phyloP scores from a whole-genome alignment of 2,113 vertebrate species.

The Notothenia coriiceps region DNA sequence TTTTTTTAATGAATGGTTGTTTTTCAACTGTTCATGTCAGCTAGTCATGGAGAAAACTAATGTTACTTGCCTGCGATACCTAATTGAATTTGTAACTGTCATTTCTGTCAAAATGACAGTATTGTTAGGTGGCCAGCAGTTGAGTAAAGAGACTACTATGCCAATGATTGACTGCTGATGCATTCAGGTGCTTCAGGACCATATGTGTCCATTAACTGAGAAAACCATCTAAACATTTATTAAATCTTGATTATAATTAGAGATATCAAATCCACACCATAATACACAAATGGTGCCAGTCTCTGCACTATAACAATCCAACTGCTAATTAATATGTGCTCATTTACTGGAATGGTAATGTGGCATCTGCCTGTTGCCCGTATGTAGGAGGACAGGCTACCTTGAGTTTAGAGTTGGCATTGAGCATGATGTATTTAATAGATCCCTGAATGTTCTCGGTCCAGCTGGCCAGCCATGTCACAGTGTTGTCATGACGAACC shows the following conservation, averaged over 20 bases:
- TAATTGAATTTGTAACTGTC: neutral
- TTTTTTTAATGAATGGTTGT: neutral
- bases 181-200: neutral
- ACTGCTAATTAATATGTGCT: neutral
- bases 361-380: neutral
- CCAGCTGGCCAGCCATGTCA: slow-evolving; percentile 82
- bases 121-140: neutral
- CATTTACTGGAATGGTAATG: neutral
- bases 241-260: neutral
- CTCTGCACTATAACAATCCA: neutral
- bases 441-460: slow-evolving; percentile 78
- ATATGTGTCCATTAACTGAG: neutral
- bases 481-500: slow-evolving; percentile 70
- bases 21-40: neutral
- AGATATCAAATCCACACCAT: neutral
- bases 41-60: neutral
- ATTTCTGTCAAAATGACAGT: neutral
- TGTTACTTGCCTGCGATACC: neutral
- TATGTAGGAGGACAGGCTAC: slow-evolving; percentile 42
- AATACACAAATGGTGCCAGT: neutral
- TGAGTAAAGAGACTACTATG: neutral
- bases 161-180: neutral
- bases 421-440: slow-evolving; percentile 83
- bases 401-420: slow-evolving; percentile 87
- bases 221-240: neutral